A percentile compares a stretch with the other conserved stretches of the same genome.
Conservation (phyloP, 2,888 invertebrate species). For the Aspidiotus rigidus region DNA sequence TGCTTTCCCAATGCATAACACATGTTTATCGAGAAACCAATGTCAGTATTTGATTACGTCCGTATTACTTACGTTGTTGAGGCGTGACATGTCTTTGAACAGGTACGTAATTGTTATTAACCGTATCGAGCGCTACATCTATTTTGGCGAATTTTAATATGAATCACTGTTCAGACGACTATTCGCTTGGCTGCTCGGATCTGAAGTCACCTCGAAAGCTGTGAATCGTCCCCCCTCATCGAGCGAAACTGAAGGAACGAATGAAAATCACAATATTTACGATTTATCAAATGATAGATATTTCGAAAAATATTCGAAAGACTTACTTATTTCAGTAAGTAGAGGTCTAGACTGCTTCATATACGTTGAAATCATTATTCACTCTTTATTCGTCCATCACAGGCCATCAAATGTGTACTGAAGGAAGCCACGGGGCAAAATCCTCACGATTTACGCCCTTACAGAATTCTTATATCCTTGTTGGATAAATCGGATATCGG, state of each 20-base stretch:
- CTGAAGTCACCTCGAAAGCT: constrained; percentile 51
- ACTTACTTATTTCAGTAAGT: constrained; percentile 49
- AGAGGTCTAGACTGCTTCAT: neutral
- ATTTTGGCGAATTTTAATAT: constrained; percentile 2
- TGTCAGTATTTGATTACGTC: constrained; percentile 64
- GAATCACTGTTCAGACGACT: constrained; percentile 50
- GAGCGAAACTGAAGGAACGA: constrained; percentile 39
- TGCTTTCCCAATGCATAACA: constrained; percentile 76
- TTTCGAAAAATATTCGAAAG: constrained; percentile 58
- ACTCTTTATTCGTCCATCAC: constrained; percentile 33
- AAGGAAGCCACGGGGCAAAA: constrained; percentile 50
- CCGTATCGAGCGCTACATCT: neutral
- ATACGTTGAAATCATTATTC: neutral
- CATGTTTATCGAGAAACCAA: constrained; percentile 57
- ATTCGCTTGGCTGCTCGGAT: constrained; percentile 74
- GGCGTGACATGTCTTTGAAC: constrained; percentile 84
- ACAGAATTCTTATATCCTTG: constrained; percentile 69
- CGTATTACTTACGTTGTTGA: constrained; percentile 61
- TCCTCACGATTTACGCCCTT: constrained; percentile 58
- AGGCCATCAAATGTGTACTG: constrained; percentile 54
- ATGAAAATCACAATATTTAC: constrained; percentile 37
- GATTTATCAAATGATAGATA: constrained; percentile 46
- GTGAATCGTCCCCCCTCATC: constrained; percentile 41
- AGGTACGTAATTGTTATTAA: constrained; percentile 45
- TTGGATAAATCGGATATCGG: constrained; percentile 82